Conservation (phyloP, 1,140 invertebrate species). For the Pseudachorutes palmiensis region DNA sequence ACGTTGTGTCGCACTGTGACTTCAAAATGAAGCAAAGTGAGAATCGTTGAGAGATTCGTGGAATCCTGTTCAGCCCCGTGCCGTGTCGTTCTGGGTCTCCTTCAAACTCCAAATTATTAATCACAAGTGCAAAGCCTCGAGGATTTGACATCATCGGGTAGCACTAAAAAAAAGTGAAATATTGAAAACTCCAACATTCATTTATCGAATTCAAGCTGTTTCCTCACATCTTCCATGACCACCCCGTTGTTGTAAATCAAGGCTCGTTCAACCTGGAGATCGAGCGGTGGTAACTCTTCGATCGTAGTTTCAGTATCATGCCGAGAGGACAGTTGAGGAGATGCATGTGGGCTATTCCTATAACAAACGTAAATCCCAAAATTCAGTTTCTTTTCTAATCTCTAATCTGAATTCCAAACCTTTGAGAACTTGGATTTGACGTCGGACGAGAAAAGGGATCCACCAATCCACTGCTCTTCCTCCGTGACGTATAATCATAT, state of each 20-base stretch:
- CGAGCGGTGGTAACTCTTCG: conserved; percentile 6
- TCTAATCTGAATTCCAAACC: too few relatives aligned
- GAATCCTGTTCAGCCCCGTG: conserved; percentile 48
- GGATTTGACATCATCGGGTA: conserved; percentile 50
- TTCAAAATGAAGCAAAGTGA: conserved; percentile 49
- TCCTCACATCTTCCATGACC: neutral
- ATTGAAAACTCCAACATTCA: neutral
- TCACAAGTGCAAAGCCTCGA: conserved; percentile 51
- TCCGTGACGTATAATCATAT: neutral
- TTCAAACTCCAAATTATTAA: conserved; percentile 50
- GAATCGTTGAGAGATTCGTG: conserved; percentile 46
- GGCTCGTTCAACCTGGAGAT: neutral
- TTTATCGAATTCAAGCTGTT: neutral
- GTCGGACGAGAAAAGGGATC: neutral
- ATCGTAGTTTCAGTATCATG: neutral
- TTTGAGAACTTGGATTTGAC: neutral
- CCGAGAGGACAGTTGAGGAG: neutral
- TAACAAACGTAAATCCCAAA: too few relatives aligned
- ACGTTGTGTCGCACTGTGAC: conserved; percentile 45
- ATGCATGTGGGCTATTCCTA: neutral
- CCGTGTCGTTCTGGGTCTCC: conserved; percentile 40
- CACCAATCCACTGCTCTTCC: neutral
- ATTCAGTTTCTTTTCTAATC: neutral
- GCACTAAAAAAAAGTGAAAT: conserved; percentile 16
- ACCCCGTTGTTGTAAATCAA: neutral